Evolutionary conservation across 2,797 vertebrate species (phyloP), one percentile per base, ranked within the genome.

Genomic region (Gobionotothen gibberifrons): DNA sequence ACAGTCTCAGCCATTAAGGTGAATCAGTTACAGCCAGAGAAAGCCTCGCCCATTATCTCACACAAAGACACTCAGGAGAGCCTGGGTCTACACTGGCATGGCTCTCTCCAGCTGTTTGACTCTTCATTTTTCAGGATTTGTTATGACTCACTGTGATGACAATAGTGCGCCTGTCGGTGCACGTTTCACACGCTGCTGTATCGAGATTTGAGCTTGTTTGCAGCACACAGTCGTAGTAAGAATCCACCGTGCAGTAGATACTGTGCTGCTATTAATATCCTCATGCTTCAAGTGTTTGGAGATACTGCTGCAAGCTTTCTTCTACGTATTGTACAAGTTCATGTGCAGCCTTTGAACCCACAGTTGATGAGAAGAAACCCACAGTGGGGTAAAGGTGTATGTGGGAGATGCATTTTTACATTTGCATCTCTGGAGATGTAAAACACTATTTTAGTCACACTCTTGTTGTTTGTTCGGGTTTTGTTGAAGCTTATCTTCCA

Each of bases 201-300:
- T 55, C 15, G 51, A 52, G 69, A 7, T 49, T 81, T 77, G 56
- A 13, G 57, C 65, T 49, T 55, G 54, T 59, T 40, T 2, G 3
- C 57, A n/a, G 64, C 65, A 60, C 4, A 0, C 26, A 69, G 67
- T 59, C 22, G 55, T 26, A 13, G 61, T 39, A 69, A 70, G 72
- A 51, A 47, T 66, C 64, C 69, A 32, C 17, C 10, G 19, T 51
- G 15, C 36, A 21, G 62, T 67, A 76, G 78, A 85, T 82, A 71
- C 19, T 1, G 14, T 53, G 58, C 80, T 47, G 48, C 80, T 91
- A 89, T 85, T 88, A 90, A 92, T 92, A 92, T 52, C 75, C 16
- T 39, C 58, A 7, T 47, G 78, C 64, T 86, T 83, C 68, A 74
- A 85, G 86, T 76, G 81, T 90, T 49, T 75, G 61, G 57, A 87